A percentile compares a stretch with the other conserved stretches of the same genome.
Evolutionary conservation across 2,888 invertebrate species (phyloP).

Genomic region (Lymantria monacha): DNA sequence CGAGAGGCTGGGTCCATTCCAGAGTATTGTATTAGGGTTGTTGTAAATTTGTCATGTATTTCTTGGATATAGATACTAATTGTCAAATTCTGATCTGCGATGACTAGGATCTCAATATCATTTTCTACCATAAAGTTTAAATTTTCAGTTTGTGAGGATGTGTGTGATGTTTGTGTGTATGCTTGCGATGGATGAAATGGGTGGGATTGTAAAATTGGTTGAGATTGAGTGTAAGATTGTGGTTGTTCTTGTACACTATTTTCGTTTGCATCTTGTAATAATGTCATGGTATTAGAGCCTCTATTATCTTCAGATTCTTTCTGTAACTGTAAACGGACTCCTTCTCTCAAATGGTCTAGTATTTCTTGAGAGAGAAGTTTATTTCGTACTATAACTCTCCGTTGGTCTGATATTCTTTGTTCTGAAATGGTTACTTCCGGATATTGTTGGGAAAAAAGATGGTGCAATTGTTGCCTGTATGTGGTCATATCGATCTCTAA

Average conservation of each 20-base stretch:
- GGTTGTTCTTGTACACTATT: no score
- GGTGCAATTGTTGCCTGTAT: neutral
- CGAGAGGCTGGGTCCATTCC: slow-evolving; percentile 1
- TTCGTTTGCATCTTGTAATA: no score
- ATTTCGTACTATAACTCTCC: neutral
- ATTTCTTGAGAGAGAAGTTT: neutral
- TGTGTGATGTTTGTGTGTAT: neutral
- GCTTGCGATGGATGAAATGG: neutral
- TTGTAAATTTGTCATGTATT: neutral
- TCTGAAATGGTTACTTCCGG: neutral
- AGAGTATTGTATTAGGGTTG: neutral
- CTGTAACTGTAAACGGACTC: neutral
- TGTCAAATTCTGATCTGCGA: neutral
- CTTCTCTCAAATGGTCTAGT: neutral
- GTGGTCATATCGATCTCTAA: slow-evolving; percentile 1
- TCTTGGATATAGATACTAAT: neutral
- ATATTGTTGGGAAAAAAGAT: neutral
- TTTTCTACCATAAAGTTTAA: neutral
- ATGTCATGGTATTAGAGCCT: no score
- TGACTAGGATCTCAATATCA: neutral
- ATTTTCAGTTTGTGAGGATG: neutral
- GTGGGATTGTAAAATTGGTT: no score
- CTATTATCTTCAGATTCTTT: neutral
- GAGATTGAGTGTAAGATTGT: no score
- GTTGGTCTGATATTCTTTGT: neutral